phyloP scores from a whole-genome alignment of 2,113 vertebrate genomes.

The Chaetorhynchus papuensis region DNA sequence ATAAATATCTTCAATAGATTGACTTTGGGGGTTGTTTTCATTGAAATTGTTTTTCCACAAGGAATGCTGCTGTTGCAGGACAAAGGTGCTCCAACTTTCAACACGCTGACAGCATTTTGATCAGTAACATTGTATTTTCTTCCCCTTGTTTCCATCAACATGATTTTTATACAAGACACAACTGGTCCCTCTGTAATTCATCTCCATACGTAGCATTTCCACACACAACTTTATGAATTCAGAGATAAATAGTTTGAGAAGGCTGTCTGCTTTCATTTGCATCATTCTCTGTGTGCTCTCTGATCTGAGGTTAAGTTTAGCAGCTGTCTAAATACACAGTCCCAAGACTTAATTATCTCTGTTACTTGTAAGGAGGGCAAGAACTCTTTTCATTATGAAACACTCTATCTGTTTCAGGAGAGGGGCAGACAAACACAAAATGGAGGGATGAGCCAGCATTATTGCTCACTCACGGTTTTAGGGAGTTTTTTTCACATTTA shows the following conservation, averaged over 20 bases:
- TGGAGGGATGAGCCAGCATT: not conserved
- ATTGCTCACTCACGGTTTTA: not conserved
- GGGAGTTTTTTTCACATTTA: not conserved
- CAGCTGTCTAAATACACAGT: not conserved
- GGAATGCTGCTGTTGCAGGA: not conserved
- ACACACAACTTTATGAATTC: not conserved
- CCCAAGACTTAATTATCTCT: not conserved
- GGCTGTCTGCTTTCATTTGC: not conserved
- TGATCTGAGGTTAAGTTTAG: not conserved
- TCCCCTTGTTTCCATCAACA: not conserved
- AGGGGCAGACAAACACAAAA: not conserved
- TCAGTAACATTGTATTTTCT: not conserved
- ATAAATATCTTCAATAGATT: not conserved
- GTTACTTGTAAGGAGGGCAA: not conserved
- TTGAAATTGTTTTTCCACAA: not conserved
- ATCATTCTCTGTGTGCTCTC: not conserved
- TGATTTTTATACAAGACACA: not conserved
- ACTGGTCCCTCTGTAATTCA: not conserved
- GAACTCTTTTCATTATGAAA: not conserved
- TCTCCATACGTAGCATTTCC: not conserved
- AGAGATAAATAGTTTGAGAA: constrained; percentile 4
- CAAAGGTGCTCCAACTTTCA: not conserved
- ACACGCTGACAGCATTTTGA: not conserved
- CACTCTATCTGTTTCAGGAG: not conserved
- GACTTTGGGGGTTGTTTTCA: not conserved